A percentile compares a stretch with the other conserved stretches of the same genome.
Evolutionary conservation across 1,140 invertebrate genomes (phyloP).

Genomic region (Globodera ellingtonae): DNA sequence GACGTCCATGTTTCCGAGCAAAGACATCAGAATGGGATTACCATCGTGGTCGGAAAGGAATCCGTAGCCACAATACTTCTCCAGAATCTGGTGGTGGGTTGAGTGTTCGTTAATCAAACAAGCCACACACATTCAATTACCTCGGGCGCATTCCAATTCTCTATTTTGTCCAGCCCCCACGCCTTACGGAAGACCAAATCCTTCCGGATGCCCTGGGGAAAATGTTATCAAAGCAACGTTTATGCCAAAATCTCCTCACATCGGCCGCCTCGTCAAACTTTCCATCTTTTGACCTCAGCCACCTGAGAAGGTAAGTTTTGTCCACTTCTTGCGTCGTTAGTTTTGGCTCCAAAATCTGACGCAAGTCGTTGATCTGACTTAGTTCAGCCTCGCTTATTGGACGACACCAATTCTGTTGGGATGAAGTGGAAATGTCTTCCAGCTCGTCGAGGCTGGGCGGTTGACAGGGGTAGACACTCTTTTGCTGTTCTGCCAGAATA

Average conservation of each 20-base stretch:
- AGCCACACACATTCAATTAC: conserved; percentile 24
- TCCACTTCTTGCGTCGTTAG: conserved; percentile 38
- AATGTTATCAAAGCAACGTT: not conserved
- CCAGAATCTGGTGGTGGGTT: conserved; percentile 52
- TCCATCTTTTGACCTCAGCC: conserved; percentile 63
- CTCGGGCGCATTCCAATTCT: conserved; percentile 62
- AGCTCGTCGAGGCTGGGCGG: not conserved
- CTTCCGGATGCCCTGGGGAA: conserved; percentile 53
- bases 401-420: conserved; percentile 13
- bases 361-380: conserved; percentile 18
- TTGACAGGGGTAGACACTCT: not conserved
- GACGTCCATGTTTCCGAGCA: conserved; percentile 65
- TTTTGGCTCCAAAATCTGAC: conserved; percentile 11
- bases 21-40: conserved; percentile 64
- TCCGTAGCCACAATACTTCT: conserved; percentile 65
- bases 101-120: not conserved
- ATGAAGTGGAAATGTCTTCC: not conserved
- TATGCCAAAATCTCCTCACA: not conserved
- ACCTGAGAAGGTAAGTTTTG: conserved; percentile 57
- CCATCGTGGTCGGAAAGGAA: conserved; percentile 62
- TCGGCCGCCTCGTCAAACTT: conserved; percentile 64
- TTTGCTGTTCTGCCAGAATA: conserved; percentile 24
- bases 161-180: conserved; percentile 60
- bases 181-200: conserved; percentile 60
- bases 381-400: conserved; percentile 15